Conservation (phyloP, 2,888 invertebrate genomes). For the Oithona nana region DNA sequence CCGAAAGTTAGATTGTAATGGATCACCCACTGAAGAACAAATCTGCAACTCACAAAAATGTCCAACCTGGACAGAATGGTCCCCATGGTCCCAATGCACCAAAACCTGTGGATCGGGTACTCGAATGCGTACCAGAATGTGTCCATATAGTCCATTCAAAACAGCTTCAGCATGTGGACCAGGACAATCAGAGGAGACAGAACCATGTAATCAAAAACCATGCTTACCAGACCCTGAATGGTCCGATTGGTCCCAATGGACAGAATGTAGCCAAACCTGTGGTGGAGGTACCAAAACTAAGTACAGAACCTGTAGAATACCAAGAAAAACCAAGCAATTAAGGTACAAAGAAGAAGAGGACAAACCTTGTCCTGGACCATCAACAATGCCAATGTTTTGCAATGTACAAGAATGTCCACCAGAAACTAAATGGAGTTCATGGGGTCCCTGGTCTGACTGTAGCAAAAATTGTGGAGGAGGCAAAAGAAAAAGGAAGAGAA, state of each 20-base stretch:
- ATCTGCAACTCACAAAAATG: neutral
- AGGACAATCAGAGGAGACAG: neutral
- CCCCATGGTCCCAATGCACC: conserved; percentile 3
- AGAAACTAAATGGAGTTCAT: neutral
- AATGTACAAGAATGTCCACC: conserved; percentile 3
- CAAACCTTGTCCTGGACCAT: neutral
- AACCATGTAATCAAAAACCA: conserved; percentile 3
- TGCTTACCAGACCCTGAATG: conserved; percentile 1
- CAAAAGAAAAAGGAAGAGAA: neutral
- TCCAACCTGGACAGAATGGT: conserved; percentile 8
- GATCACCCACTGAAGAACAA: neutral
- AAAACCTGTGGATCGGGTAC: neutral
- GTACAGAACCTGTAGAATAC: neutral
- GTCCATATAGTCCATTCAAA: neutral
- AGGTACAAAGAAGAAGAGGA: neutral
- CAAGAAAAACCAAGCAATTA: neutral
- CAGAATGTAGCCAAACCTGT: conserved; percentile 7
- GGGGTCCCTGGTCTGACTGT: neutral
- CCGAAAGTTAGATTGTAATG: neutral
- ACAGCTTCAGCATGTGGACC: neutral
- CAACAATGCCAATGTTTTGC: neutral
- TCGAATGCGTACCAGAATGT: neutral
- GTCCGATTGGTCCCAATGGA: conserved; percentile 10
- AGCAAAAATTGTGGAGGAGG: conserved; percentile 5
- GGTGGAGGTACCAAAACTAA: conserved; percentile 7